A percentile compares a stretch with the other conserved stretches of the same genome.
These are phyloP conservation scores for Endomychus coccineus DNA, from an alignment of 2,888 invertebrate genomes.

Conservation along the genomic window DNA sequence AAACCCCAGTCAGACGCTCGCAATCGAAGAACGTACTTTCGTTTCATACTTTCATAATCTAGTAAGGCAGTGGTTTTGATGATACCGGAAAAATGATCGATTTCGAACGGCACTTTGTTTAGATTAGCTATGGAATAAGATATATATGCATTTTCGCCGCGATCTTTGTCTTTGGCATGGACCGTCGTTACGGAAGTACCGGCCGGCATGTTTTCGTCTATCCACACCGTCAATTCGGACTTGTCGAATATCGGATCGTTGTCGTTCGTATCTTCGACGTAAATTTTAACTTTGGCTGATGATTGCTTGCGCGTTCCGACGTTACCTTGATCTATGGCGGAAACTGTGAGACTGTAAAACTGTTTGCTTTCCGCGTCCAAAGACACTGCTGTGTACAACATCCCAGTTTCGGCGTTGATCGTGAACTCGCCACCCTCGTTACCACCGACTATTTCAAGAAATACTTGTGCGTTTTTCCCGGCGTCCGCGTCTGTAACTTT, in stretches of 20 bases:
- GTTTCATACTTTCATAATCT: conserved; percentile 86
- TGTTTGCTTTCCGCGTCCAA: conserved; percentile 81
- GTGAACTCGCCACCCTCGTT: conserved; percentile 84
- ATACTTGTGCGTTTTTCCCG: conserved; percentile 76
- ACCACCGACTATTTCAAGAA: conserved; percentile 83
- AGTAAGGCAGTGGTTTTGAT: conserved; percentile 76
- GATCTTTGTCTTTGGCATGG: conserved; percentile 79
- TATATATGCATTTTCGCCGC: conserved; percentile 91
- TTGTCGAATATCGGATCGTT: conserved; percentile 85
- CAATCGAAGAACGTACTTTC: conserved; percentile 72
- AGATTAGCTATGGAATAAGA: conserved; percentile 90
- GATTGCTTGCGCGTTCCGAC: conserved; percentile 77
- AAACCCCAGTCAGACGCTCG: conserved; percentile 94
- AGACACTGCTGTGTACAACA: conserved; percentile 73
- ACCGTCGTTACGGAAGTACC: conserved; percentile 80
- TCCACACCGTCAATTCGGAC: conserved; percentile 58
- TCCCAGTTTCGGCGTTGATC: conserved; percentile 81
- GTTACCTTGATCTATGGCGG: conserved; percentile 82
- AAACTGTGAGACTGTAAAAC: conserved; percentile 80
- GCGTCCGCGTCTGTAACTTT: conserved; percentile 81
- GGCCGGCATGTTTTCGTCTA: conserved; percentile 82
- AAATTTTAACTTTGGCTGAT: conserved; percentile 84
- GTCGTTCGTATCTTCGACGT: conserved; percentile 87
- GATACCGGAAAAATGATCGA: conserved; percentile 88
- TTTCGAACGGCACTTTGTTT: conserved; percentile 88